Evolutionary conservation across 2,797 vertebrate genomes (phyloP), one percentile per base, ranked within the genome.

Genomic region (Melanotaenia nigrans): DNA sequence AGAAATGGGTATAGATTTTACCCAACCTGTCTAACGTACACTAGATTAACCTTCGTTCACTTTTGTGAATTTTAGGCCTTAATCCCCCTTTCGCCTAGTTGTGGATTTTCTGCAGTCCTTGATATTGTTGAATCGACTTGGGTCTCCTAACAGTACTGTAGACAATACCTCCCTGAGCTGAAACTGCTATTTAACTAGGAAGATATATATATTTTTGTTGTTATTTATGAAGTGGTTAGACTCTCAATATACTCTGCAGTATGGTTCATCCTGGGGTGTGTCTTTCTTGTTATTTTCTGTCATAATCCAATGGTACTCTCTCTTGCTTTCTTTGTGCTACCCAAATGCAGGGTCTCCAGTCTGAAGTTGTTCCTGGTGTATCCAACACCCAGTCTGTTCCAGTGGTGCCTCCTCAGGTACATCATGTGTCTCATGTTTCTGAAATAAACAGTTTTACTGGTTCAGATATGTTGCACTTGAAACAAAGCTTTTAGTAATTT

Each of bases 341-440:
- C 13, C 94, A 95, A 82, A 92, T 94, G 42, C 95, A 93, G 83
- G 93, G 92, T 28, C 94, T 94, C 60, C 95, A 86, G 51, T 85
- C 60, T 54, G 93, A 94, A 76, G 92, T 72, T 68, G 85, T 92
- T 64, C 88, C 94, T 0, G 73, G 79, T 77, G 80, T 55, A 11
- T 86, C 95, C 42, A 83, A 81, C 70, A 84, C 92, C 74, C 96
- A 96, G 82, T 56, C 95, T 49, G 74, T 78, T 80, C 77, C 88
- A 79, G 62, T 65, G 9, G 61, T 86, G 11, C n/a, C 94, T 74
- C 93, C 94, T 75, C 96, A 96, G 96, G 97, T 98, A 91, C 20
- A 32, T 1, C 24, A 14, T 59, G n/a, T 47, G 35, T 30, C 11
- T 75, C 63, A 25, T 32, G 2, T 25, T 65, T 36, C 13, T 68